Percentiles rank a stretch among this genome's conserved stretches.
Evolutionary conservation across 2,797 vertebrate species (phyloP).

Genomic region (Cryptoprocta ferox): DNA sequence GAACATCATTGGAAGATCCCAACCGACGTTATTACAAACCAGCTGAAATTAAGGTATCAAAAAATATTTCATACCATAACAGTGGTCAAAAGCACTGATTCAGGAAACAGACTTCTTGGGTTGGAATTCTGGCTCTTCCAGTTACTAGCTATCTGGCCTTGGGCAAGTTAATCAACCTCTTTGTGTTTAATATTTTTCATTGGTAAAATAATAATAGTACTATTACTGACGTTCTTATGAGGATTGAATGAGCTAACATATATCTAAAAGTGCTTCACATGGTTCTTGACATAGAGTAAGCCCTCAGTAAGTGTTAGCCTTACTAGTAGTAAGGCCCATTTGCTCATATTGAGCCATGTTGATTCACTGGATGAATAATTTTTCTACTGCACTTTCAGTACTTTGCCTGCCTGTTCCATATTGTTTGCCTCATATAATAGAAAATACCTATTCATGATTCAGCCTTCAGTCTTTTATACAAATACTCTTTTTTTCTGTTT

Average conservation of each 20-base stretch:
- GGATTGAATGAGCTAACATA: neutral
- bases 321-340: neutral
- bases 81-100: neutral
- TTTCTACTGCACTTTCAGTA: neutral
- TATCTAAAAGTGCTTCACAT: neutral
- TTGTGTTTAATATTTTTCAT: neutral
- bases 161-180: neutral
- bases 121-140: neutral
- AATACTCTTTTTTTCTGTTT: neutral
- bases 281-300: neutral
- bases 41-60: constrained; percentile 97
- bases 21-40: constrained; percentile 95
- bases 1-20: constrained; percentile 95
- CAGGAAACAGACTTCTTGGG: neutral
- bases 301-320: neutral
- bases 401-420: neutral
- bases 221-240: neutral
- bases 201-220: neutral
- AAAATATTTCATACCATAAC: neutral
- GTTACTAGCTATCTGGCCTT: neutral
- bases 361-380: neutral
- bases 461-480: neutral
- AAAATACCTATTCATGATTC: neutral
- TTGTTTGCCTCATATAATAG: neutral
- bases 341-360: neutral